Conservation (phyloP, 2,888 invertebrate species). For the Sesia bembeciformis region DNA sequence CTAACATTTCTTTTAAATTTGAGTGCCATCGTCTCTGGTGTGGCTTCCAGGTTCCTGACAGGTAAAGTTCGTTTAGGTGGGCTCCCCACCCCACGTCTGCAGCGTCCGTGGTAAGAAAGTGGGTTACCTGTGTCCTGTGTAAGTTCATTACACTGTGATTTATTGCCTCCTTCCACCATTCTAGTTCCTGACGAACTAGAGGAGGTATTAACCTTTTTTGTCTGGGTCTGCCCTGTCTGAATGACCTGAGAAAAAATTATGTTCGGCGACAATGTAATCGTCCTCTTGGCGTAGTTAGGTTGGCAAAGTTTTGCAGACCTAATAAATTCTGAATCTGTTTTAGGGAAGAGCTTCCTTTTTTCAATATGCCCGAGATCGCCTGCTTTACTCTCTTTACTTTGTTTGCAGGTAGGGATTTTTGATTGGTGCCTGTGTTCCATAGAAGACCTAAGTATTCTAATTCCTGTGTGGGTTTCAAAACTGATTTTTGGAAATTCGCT, state of each 20-base stretch:
- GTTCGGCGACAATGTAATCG: too few relatives aligned
- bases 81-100: slow-evolving; percentile 10
- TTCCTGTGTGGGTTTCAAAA: slow-evolving; percentile 4
- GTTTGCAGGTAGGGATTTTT: neutral
- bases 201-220: neutral
- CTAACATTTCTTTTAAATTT: slow-evolving; percentile 6
- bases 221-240: slow-evolving; percentile 4
- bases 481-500: slow-evolving; percentile 12
- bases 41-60: slow-evolving; percentile 3
- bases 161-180: slow-evolving; percentile 1
- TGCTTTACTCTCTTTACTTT: slow-evolving; percentile 3
- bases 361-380: too few relatives aligned
- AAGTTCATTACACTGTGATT: neutral
- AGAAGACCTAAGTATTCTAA: slow-evolving; percentile 6
- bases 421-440: slow-evolving; percentile 5
- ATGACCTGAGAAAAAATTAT: too few relatives aligned
- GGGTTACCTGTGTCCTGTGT: too few relatives aligned
- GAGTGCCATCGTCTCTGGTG: slow-evolving; percentile 6
- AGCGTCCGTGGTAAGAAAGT: slow-evolving; percentile 8
- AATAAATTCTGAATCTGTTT: too few relatives aligned
- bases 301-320: too few relatives aligned
- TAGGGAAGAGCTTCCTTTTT: too few relatives aligned
- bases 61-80: slow-evolving; percentile 3
- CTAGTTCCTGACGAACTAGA: neutral
- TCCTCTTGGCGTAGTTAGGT: too few relatives aligned